A percentile compares a stretch with the other conserved stretches of the same genome.
Evolutionary conservation across 2,797 vertebrate genomes (phyloP).

Genomic region (Sebastes cheni): DNA sequence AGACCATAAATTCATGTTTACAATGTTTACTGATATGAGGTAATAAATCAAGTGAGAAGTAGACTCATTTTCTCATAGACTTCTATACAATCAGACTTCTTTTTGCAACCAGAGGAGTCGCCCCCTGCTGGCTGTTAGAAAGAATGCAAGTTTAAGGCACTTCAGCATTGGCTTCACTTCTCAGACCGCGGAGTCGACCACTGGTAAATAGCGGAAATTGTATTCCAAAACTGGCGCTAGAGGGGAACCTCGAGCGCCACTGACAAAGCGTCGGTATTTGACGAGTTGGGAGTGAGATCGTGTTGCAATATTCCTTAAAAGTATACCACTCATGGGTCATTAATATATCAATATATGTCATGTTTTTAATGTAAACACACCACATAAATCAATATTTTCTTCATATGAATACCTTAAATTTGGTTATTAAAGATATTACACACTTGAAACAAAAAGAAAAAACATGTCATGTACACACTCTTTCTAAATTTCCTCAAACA

Average conservation of each 20-base stretch:
- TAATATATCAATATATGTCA: neutral
- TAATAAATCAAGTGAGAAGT: too few species aligned
- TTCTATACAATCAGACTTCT: fast-evolving
- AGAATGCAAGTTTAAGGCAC: too few species aligned
- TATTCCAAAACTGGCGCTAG: too few species aligned
- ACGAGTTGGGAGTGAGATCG: neutral
- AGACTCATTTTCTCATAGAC: too few species aligned
- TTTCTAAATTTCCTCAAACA: neutral
- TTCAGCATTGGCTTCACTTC: too few species aligned
- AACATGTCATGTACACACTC: neutral
- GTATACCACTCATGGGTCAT: neutral
- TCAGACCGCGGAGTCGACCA: too few species aligned
- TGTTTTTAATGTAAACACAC: neutral
- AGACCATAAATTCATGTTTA: too few species aligned
- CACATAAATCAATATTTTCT: neutral
- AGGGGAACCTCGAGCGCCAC: fast-evolving
- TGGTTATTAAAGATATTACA: neutral
- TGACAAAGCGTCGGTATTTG: too few species aligned
- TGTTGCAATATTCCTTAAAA: neutral
- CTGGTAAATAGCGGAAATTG: too few species aligned
- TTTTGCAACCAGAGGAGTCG: too few species aligned
- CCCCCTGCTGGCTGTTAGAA: too few species aligned
- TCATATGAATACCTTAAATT: neutral
- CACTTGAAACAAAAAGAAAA: neutral
- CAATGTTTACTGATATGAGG: too few species aligned